Base-by-base conservation (phyloP, 2,888 invertebrate genomes). In the Drepanosiphum platanoidis region DNA sequence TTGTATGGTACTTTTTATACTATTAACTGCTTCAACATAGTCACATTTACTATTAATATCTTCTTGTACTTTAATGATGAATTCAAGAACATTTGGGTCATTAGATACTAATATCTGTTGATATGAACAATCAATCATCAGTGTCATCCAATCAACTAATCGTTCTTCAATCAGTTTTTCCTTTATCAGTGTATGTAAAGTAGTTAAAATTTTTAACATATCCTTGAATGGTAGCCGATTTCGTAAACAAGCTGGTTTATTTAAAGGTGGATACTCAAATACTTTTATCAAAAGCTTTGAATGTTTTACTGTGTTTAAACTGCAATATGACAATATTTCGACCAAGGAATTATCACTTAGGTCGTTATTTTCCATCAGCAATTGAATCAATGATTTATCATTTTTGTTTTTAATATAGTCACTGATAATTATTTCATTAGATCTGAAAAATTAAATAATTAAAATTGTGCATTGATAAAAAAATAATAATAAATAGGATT, bases 71-170 rank as follows among this genome's bases (percentile, higher is more conserved):
- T 84, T 68, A 15, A 77, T 77, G 4, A 84, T 68, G 70, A 84
- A 68, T 84, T 84, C 84, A 68, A 84, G 77, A 46, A 84, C 77
- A 15, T 84, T 84, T 8, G 77, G 84, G 77, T 84, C 84, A n/a
- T 84, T 84, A 36, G 84, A 84, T 27, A 77, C 52, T 52, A 84
- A 77, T 39, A 84, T 70, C 66, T 84, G 84, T 68, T 84, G 84
- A 77, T 77, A 84, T 22, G 84, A 84, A 22, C 84, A 84, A 68
- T 84, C 84, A 66, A 84, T 84, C 52, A 84, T 39, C n/a, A 84
- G 15, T 58, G 77, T 84, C 75, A 77, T 84, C 84, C 84, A 84
- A 84, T 84, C 84, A 52, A 84, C 36, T 22, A 84, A 77, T 68
- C 77, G 68, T 75, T 84, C 84, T 77, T 77, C 77, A 30, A 84